Percentiles rank a stretch among this genome's conserved stretches.
Evolutionary conservation across 2,113 vertebrate genomes (phyloP).

Genomic region (Atlantisia rogersi): DNA sequence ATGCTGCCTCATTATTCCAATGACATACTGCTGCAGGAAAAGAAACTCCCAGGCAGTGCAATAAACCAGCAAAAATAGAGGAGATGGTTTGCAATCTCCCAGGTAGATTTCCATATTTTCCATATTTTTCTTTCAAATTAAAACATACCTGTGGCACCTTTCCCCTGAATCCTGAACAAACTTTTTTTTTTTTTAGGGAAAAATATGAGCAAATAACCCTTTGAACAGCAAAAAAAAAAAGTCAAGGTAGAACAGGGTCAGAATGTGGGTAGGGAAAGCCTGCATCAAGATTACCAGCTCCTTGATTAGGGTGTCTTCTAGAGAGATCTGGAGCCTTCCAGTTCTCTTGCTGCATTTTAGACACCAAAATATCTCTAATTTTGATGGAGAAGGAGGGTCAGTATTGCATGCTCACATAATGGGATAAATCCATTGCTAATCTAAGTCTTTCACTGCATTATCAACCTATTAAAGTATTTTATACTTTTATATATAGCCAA

Average conservation of each 20-base stretch:
- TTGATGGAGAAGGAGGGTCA: not conserved
- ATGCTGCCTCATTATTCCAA: conserved; percentile 30
- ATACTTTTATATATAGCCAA: not conserved
- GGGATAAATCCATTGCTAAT: not conserved
- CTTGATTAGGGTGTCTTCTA: not conserved
- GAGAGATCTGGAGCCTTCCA: not conserved
- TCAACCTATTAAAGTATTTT: not conserved
- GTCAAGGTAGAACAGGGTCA: not conserved
- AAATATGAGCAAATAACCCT: not conserved
- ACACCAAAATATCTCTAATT: not conserved
- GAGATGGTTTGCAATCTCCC: not conserved
- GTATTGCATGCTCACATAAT: not conserved
- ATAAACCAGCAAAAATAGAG: not conserved
- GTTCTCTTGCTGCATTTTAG: not conserved
- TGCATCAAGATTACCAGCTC: not conserved
- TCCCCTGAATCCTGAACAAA: not conserved
- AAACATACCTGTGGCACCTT: not conserved
- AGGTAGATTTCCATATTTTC: not conserved
- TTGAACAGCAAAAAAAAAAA: not conserved
- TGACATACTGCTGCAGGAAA: not conserved
- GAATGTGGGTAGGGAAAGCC: not conserved
- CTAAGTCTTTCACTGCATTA: not conserved
- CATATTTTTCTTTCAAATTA: not conserved
- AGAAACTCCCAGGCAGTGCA: not conserved
- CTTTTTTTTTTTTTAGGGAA: not conserved